Evolutionary conservation across 2,797 vertebrate species (phyloP).

Genomic region (Gorsachius magnificus): DNA sequence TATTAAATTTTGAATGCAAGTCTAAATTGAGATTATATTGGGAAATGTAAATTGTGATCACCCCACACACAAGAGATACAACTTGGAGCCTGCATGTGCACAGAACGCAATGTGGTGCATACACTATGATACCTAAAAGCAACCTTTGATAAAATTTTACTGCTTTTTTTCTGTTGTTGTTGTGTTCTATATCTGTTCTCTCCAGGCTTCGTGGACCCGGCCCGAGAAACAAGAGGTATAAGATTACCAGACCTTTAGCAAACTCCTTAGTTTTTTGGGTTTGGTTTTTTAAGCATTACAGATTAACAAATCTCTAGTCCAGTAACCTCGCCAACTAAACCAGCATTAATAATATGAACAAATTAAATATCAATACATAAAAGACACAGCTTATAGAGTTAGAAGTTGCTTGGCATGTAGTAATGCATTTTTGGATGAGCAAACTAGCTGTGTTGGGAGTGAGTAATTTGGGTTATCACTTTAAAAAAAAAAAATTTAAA

Average conservation of each 20-base stretch:
- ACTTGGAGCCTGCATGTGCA: conserved; percentile 76
- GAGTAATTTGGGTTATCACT: conserved; percentile 6
- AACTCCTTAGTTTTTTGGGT: conserved; percentile 61
- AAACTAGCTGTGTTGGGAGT: conserved; percentile 74
- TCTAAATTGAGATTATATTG: background rate
- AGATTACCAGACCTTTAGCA: conserved; percentile 85
- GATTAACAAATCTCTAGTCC: conserved; percentile 71
- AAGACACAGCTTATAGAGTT: conserved; percentile 62
- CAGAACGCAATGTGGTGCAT: conserved; percentile 67
- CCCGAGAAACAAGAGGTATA: conserved; percentile 99
- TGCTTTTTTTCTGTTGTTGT: conserved; percentile 76
- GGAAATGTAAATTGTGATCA: conserved; percentile 9
- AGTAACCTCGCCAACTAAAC: conserved; percentile 70
- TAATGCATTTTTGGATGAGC: conserved; percentile 66
- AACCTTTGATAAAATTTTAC: conserved; percentile 85
- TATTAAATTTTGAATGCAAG: background rate
- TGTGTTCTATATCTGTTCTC: conserved; percentile 92
- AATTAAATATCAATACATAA: background rate
- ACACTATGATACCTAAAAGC: conserved; percentile 45
- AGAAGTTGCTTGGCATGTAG: conserved; percentile 60
- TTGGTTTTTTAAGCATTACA: conserved; percentile 45
- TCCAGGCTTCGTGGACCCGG: conserved; percentile 99
- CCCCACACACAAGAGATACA: background rate
- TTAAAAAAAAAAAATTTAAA: background rate
- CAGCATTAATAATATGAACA: conserved; percentile 47